These are phyloP conservation scores for Trematomus loennbergii DNA, from an alignment of 2,113 vertebrate species.

Conservation along the genomic window DNA sequence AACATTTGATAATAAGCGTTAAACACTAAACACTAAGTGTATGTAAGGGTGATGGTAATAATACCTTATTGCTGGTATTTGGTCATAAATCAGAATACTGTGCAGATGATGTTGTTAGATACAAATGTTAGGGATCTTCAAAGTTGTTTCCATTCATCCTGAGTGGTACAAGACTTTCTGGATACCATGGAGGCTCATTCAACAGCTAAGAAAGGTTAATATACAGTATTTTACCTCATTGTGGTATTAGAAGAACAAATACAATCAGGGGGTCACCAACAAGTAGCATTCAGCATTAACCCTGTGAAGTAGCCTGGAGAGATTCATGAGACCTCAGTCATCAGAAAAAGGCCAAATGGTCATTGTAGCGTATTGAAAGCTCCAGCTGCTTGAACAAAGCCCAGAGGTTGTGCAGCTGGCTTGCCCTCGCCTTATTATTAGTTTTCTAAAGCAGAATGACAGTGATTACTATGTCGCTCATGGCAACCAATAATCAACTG, in stretches of 20 bases:
- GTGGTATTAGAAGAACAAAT: not conserved
- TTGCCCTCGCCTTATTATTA: conserved; percentile 57
- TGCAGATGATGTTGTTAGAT: not conserved
- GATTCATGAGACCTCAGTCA: conserved; percentile 41
- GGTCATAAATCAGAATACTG: too few relatives aligned
- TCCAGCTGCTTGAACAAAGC: conserved; percentile 68
- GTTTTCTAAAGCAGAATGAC: conserved; percentile 53
- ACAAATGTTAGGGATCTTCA: not conserved
- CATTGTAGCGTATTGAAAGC: conserved; percentile 49
- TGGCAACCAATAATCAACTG: conserved; percentile 61
- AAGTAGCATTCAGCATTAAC: conserved; percentile 14
- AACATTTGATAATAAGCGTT: too few relatives aligned
- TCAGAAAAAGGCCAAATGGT: conserved; percentile 45
- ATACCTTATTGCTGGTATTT: not conserved
- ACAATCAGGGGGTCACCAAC: conserved; percentile 1
- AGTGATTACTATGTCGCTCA: conserved; percentile 52
- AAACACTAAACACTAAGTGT: not conserved
- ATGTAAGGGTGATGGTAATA: not conserved
- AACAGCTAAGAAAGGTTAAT: not conserved
- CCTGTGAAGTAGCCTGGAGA: conserved; percentile 15
- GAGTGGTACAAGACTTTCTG: not conserved
- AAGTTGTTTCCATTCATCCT: not conserved
- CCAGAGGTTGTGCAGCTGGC: conserved; percentile 64
- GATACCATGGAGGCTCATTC: not conserved
- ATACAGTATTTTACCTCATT: not conserved